Evolutionary conservation across 2,113 vertebrate species (phyloP), one percentile per base, ranked within the genome.

Genomic region (Meleagris gallopavo): DNA sequence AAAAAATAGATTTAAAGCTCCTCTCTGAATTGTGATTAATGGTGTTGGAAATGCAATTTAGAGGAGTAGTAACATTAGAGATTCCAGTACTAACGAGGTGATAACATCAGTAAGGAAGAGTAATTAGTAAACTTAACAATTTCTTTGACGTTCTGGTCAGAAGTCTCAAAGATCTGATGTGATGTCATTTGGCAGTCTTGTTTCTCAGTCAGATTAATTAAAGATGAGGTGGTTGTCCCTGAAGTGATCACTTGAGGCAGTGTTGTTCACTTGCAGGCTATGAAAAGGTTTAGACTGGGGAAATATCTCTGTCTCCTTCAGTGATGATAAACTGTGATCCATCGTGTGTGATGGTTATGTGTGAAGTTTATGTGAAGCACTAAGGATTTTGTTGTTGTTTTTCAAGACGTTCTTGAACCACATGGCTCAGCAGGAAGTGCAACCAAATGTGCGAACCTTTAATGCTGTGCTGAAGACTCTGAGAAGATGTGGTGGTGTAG

Each of bases 391-490:
- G 29, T 17, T 91, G 13, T 87, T 79, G 5, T 89, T 41, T 70
- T 67, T 96, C 87, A 72, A 99, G 99, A 98, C 98, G 20, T 95
- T 99, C 52, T 77, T 99, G 95, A 98, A 96, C 38, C 98, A 99
- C 45, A 99, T 99, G 99, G 97, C 61, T 66, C 96, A 98, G 21
- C 99, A 99, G 97, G 97, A 98, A 4, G 97, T 99, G 43, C 97
- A 95, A 36, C 99, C 99, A 36, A 98, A 98, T 90, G 94, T 99
- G 43, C 97, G 98, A 21, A 99, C 99, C 7, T 99, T 99, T 60
- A 99, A 99, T 90, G 93, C 96, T 12, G 66, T 98, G 3, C 97
- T 99, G 71, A 99, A 98, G 95, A 92, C 84, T 48, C 95, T 99
- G 85, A 97, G 97, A 36, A 98, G 86, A 66, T 99, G 98, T 45